These are phyloP conservation scores for Pseudomyrmex gracilis DNA, from an alignment of 1,140 invertebrate species.

Conservation along the genomic window DNA sequence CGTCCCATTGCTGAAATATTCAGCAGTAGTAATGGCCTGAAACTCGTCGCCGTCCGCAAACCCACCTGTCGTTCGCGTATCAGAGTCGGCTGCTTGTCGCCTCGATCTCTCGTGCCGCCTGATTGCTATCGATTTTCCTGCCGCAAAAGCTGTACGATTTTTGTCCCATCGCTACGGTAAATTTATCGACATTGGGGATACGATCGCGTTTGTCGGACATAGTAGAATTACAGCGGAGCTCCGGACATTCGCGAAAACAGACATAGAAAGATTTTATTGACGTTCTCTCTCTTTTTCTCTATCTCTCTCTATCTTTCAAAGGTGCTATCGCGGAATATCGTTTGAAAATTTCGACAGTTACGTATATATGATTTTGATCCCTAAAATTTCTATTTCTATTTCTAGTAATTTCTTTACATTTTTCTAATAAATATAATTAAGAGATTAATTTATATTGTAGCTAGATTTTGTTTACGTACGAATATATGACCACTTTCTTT, in stretches of 20 bases:
- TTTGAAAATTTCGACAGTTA: constrained; percentile 6
- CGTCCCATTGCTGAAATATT: constrained; percentile 73
- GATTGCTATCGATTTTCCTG: constrained; percentile 58
- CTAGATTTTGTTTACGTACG: neutral
- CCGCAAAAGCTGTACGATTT: constrained; percentile 25
- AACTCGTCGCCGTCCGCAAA: constrained; percentile 70
- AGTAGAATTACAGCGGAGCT: neutral
- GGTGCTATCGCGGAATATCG: neutral
- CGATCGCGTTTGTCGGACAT: constrained; percentile 28
- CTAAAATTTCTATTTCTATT: neutral
- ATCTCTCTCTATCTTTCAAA: neutral
- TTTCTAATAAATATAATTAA: constrained; percentile 6
- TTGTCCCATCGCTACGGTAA: constrained; percentile 4
- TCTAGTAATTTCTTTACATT: neutral
- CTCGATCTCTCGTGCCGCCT: constrained; percentile 61
- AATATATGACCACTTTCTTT: neutral
- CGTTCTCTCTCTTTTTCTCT: neutral
- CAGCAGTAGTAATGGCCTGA: constrained; percentile 76
- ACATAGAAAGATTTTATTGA: constrained; percentile 1
- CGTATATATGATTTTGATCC: neutral
- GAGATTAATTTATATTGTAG: neutral
- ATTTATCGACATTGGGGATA: constrained; percentile 22
- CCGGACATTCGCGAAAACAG: neutral
- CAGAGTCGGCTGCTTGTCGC: constrained; percentile 49
- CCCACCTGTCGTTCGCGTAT: constrained; percentile 69